Conservation (phyloP, 2,113 vertebrate species). For the Odocoileus hemionus region DNA sequence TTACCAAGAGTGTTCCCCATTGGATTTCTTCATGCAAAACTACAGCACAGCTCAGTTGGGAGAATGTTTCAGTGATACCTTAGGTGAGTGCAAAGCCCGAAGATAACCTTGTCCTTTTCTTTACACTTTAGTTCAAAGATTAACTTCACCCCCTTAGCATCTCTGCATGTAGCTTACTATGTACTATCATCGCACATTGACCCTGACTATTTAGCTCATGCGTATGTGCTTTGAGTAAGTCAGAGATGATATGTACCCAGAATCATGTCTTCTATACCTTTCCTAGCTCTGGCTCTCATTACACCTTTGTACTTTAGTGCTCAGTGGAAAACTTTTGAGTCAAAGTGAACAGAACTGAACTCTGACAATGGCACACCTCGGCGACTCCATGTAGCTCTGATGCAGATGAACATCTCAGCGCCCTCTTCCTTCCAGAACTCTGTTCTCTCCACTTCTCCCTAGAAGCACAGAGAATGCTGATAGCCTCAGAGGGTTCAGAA, state of each 20-base stretch:
- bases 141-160: background rate
- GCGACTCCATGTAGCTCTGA: background rate
- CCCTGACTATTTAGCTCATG: background rate
- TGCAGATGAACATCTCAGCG: background rate
- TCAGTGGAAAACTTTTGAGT: background rate
- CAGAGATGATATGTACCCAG: background rate
- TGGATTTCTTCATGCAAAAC: background rate
- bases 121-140: background rate
- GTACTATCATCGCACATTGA: background rate
- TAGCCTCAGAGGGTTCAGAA: background rate
- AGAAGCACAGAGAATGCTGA: background rate
- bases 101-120: background rate
- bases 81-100: background rate
- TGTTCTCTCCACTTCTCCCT: background rate
- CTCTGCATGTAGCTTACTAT: background rate
- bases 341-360: background rate
- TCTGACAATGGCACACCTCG: background rate
- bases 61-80: background rate
- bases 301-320: background rate
- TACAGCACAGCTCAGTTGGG: background rate
- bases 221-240: background rate
- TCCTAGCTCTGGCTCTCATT: background rate
- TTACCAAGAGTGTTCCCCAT: background rate
- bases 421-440: background rate
- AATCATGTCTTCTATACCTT: background rate